Evolutionary conservation across 2,888 invertebrate genomes (phyloP).

Genomic region (Stratiomys singularior): DNA sequence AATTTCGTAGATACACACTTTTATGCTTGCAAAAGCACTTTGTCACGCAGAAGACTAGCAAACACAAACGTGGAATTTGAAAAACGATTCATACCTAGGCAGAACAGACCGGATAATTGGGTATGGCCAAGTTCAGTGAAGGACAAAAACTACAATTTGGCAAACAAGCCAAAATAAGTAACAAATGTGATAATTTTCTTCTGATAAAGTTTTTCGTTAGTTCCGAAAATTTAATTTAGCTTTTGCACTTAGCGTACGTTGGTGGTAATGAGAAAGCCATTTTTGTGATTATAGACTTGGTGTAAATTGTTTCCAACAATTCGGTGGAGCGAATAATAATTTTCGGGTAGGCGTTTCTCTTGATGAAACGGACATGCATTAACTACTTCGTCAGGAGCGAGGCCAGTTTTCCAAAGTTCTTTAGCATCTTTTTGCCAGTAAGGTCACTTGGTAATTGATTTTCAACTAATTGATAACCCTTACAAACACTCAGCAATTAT

Average conservation of each 20-base stretch:
- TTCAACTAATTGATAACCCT: too few relatives aligned
- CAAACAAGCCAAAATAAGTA: background rate
- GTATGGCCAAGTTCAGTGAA: background rate
- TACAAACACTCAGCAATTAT: too few relatives aligned
- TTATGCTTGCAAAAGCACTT: too few relatives aligned
- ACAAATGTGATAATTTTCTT: background rate
- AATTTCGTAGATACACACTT: background rate
- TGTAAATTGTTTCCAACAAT: background rate
- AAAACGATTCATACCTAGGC: background rate
- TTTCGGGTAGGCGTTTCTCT: too few relatives aligned
- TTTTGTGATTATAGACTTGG: background rate
- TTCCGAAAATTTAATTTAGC: background rate
- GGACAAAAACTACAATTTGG: conserved; percentile 5
- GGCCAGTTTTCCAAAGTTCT: too few relatives aligned
- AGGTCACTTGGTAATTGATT: too few relatives aligned
- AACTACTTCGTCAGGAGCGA: too few relatives aligned
- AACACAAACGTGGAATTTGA: background rate
- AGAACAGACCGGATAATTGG: background rate
- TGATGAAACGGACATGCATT: too few relatives aligned
- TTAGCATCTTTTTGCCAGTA: too few relatives aligned
- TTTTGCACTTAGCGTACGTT: background rate
- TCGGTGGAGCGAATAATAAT: background rate
- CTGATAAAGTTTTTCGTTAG: background rate
- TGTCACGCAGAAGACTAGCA: background rate
- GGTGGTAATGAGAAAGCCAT: background rate